Percentiles rank a stretch among this genome's conserved stretches.
Conservation (phyloP, 2,797 vertebrate genomes). For the Liparis tanakae region DNA sequence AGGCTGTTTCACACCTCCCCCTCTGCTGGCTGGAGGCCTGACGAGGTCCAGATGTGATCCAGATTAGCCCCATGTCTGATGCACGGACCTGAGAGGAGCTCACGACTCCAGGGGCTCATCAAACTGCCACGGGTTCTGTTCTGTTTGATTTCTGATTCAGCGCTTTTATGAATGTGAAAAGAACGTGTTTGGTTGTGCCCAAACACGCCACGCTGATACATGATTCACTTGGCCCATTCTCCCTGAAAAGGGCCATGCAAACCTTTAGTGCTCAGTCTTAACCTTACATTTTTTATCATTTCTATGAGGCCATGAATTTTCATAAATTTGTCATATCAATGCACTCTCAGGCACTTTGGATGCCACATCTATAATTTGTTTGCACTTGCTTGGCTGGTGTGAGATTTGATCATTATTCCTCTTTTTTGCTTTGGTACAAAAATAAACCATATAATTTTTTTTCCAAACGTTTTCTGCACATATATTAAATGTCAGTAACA, state of each 20-base stretch:
- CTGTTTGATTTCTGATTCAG: conserved; percentile 44
- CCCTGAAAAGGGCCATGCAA: background rate
- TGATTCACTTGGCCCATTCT: background rate
- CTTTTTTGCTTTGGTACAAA: conserved; percentile 10
- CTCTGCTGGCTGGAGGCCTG: conserved; percentile 48
- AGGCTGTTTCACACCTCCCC: conserved; percentile 60
- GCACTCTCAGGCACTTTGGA: conserved; percentile 1
- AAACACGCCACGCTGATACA: background rate
- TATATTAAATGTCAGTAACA: background rate
- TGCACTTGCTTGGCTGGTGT: background rate
- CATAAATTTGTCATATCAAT: conserved; percentile 3
- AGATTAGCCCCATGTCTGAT: conserved; percentile 72
- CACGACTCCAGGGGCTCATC: conserved; percentile 56
- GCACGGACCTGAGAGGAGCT: conserved; percentile 54
- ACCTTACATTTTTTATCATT: background rate
- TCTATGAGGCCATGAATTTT: background rate
- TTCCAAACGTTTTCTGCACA: background rate
- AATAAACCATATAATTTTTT: too few species aligned
- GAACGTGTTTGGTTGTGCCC: background rate
- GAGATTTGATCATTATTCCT: background rate
- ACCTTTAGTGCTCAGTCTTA: background rate
- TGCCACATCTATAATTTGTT: background rate
- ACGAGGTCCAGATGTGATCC: conserved; percentile 79
- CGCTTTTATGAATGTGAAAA: conserved; percentile 12
- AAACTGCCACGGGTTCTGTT: conserved; percentile 50